These are phyloP conservation scores for Toxostoma redivivum DNA, from an alignment of 2,113 vertebrate genomes.

Conservation along the genomic window DNA sequence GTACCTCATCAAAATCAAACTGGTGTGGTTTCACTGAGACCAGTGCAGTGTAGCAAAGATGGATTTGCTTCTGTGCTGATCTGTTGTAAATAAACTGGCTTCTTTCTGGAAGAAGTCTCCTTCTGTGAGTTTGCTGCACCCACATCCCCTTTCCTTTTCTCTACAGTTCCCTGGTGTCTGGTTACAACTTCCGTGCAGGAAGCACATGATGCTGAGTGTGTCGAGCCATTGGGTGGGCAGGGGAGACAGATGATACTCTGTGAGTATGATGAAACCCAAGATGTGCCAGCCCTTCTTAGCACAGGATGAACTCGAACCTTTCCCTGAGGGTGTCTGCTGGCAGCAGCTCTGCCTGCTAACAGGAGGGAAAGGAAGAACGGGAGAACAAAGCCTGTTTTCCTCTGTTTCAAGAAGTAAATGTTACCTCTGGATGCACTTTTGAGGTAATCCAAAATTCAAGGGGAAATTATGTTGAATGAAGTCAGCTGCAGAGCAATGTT, in stretches of 20 bases:
- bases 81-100: slow-evolving; percentile 40
- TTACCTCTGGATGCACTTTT: not conserved
- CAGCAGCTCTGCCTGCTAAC: not conserved
- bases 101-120: slow-evolving; percentile 68
- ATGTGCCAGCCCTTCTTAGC: not conserved
- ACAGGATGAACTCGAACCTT: not conserved
- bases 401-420: not conserved
- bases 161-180: not conserved
- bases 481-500: not conserved
- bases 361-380: not conserved
- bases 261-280: slow-evolving; percentile 14
- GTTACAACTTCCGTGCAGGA: not conserved
- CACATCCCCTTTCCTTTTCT: slow-evolving; percentile 27
- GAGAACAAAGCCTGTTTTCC: not conserved
- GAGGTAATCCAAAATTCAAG: not conserved
- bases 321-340: not conserved
- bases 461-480: not conserved
- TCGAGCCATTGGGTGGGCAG: not conserved
- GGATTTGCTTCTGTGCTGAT: not conserved
- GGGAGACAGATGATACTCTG: not conserved
- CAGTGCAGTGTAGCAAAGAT: not conserved
- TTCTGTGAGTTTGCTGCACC: not conserved
- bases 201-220: not conserved
- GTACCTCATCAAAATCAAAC: not conserved
- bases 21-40: not conserved